Evolutionary conservation across 2,113 vertebrate genomes (phyloP), one percentile per base, ranked within the genome.

Genomic region (Xyrauchen texanus): DNA sequence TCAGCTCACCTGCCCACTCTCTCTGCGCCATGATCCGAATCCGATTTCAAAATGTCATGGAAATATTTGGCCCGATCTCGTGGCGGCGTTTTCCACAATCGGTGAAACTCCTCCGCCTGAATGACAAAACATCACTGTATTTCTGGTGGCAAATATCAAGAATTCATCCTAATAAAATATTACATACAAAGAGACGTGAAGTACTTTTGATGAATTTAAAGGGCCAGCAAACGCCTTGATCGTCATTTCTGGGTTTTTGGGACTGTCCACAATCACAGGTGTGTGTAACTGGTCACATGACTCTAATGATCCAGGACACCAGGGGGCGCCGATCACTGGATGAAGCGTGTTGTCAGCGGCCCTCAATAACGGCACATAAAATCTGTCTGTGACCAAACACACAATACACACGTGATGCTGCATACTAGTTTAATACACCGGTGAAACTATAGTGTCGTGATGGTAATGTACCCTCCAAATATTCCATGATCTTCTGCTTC

Each of bases 41-140:
- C 97, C 0, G 96, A 96, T 88, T 99, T 99, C 46, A 95, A 91
- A 84, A 98, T 93, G 53, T 93, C 89, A 86, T 95, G 94, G 62
- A 95, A 95, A 82, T 91, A 86, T 16, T 88, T 91, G 7, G 95
- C 95, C 82, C 92, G 90, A 62, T 96, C 93, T 84, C 98, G 91
- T 51, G 96, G 96, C 0, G 97, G 97, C 0, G 96, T 98, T 87
- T 99, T 99, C 98, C 98, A 99, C 51, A 91, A 91, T 61, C 91
- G 93, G 5, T 95, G 94, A 78, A 99, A 99, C 73, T 97, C 95
- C 81, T 96, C 93, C 3, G 98, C 97, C 98, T 99, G 79, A 7
- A 81, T 80, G 49, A 64, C 46, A 9, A 49, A 47, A 16, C 11
- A 42, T 6, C 4, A 12, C 77, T 71, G 71, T 16, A 8, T 3